Percentiles rank a stretch among this genome's conserved stretches.
Evolutionary conservation across 2,888 invertebrate genomes (phyloP).

Genomic region (Melinaea menophilus): DNA sequence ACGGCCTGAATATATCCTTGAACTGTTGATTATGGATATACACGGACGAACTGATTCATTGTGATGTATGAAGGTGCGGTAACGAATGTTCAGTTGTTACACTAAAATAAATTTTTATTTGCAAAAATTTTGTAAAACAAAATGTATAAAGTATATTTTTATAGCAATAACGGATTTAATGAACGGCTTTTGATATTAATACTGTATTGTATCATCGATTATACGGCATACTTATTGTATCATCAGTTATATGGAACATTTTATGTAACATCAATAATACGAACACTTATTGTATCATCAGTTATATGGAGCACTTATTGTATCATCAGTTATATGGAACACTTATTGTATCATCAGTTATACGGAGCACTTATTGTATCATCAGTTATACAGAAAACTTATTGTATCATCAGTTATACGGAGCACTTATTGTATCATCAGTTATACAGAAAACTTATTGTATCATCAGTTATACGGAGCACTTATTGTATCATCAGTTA

Average conservation of each 20-base stretch:
- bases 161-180: neutral
- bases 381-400: neutral
- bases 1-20: constrained; percentile 72
- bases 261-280: too few species aligned
- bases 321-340: too few species aligned
- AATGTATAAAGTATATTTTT: constrained; percentile 1
- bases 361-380: neutral
- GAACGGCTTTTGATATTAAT: neutral
- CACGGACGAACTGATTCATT: neutral
- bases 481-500: neutral
- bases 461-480: too few species aligned
- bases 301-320: too few species aligned
- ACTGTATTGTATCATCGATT: neutral
- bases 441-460: too few species aligned
- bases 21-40: constrained; percentile 37
- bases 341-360: too few species aligned
- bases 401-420: neutral
- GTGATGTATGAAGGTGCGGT: neutral
- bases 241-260: neutral
- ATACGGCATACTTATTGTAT: neutral
- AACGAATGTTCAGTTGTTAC: neutral
- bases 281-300: neutral
- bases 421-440: too few species aligned
- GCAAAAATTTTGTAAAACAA: neutral
- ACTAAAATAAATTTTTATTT: neutral